Conservation (phyloP, 2,113 vertebrate genomes). For the Lethenteron camtschaticum region DNA sequence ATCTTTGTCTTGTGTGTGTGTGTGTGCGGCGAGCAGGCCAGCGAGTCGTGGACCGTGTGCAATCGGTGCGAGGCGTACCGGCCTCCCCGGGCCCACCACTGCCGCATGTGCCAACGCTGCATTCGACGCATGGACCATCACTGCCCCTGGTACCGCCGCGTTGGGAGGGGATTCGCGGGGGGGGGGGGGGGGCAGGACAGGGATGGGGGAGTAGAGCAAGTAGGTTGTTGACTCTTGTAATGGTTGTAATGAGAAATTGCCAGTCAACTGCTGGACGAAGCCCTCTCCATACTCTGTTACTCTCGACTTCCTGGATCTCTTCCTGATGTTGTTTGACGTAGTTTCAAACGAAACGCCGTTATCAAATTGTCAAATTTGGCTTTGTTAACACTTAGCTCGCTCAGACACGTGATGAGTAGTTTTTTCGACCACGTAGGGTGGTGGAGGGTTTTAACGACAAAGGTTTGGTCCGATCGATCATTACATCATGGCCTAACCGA, state of each 20-base stretch:
- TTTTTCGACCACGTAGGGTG: too few species aligned
- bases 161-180: background rate
- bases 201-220: too few species aligned
- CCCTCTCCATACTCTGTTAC: background rate
- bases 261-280: background rate
- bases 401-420: too few species aligned
- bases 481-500: too few species aligned
- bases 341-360: too few species aligned
- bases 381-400: too few species aligned
- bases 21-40: slow-evolving; percentile 19
- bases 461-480: too few species aligned
- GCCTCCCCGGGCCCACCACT: slow-evolving; percentile 47
- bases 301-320: background rate
- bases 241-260: slow-evolving; percentile 7
- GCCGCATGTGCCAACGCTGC: slow-evolving; percentile 42
- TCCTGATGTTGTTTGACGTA: background rate
- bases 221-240: too few species aligned
- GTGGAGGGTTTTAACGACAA: too few species aligned
- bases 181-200: too few species aligned
- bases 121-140: slow-evolving; percentile 53
- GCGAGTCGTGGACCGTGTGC: slow-evolving; percentile 46
- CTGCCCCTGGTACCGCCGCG: slow-evolving; percentile 35
- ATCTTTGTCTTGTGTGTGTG: background rate
- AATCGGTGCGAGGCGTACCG: slow-evolving; percentile 45
- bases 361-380: too few species aligned